Conservation (phyloP, 2,888 invertebrate genomes). For the Balanococcus diminutus region DNA sequence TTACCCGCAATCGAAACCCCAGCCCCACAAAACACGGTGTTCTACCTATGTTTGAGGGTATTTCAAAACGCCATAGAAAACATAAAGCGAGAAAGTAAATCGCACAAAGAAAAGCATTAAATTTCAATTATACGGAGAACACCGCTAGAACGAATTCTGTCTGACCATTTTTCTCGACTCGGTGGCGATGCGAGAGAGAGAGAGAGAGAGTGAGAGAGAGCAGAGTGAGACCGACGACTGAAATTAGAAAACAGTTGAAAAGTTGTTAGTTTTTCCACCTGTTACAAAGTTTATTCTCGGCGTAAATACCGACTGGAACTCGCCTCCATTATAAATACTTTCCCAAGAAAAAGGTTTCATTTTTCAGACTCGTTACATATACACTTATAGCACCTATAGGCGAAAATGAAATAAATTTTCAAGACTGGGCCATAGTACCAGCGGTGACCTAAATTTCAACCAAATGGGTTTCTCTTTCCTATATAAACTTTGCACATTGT, state of each 20-base stretch:
- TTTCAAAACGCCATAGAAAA: not conserved
- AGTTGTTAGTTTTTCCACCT: conserved; percentile 33
- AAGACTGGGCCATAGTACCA: not conserved
- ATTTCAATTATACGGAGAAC: conserved; percentile 17
- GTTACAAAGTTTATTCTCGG: conserved; percentile 26
- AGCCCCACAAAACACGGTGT: too few relatives aligned
- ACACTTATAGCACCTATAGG: not conserved
- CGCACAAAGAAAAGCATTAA: conserved; percentile 20
- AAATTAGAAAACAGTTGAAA: conserved; percentile 36
- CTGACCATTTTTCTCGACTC: conserved; percentile 13
- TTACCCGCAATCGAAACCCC: not conserved
- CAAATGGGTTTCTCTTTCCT: not conserved
- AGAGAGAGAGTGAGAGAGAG: not conserved
- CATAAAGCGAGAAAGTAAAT: not conserved
- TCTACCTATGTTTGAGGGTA: not conserved
- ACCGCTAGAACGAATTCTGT: not conserved
- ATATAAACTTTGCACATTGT: too few relatives aligned
- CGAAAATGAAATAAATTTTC: conserved; percentile 9
- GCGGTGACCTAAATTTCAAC: conserved; percentile 7
- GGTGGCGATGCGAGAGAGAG: not conserved
- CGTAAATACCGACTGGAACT: conserved; percentile 25
- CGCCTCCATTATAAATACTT: conserved; percentile 30
- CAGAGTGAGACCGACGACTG: not conserved
- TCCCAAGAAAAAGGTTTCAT: conserved; percentile 23
- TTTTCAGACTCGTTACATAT: not conserved